Evolutionary conservation across 2,888 invertebrate species (phyloP).

Genomic region (Pterobdella sp.): DNA sequence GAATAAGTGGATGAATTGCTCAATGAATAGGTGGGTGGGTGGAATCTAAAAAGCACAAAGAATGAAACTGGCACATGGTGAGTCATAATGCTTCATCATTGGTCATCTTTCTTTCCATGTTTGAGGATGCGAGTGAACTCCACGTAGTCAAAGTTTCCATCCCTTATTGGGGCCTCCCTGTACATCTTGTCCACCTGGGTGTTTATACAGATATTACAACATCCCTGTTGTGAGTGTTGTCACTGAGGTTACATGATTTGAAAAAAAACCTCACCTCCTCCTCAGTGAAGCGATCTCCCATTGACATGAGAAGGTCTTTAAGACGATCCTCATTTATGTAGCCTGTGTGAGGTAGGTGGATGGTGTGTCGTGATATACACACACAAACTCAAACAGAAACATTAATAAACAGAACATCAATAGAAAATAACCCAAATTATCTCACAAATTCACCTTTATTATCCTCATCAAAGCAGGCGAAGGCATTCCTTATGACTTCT

Average conservation of each 20-base stretch:
- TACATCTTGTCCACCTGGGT: constrained; percentile 86
- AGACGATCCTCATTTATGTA: constrained; percentile 86
- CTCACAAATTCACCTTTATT: constrained; percentile 34
- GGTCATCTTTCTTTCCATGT: constrained; percentile 93
- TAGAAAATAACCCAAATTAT: not conserved
- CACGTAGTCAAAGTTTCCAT: constrained; percentile 88
- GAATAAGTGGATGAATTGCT: no score
- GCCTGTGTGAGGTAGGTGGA: no score
- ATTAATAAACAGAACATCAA: not conserved
- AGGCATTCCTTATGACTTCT: constrained; percentile 97
- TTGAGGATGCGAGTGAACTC: constrained; percentile 97
- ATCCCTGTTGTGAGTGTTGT: not conserved
- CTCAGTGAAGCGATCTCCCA: constrained; percentile 83
- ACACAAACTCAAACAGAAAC: no score
- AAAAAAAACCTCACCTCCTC: constrained; percentile 70
- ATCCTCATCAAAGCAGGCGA: constrained; percentile 80
- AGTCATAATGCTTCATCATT: constrained; percentile 18
- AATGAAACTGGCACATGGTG: no score
- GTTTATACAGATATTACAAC: no score
- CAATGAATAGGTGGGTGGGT: no score
- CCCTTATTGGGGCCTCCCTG: constrained; percentile 93
- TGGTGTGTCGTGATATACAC: no score
- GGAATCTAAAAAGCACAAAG: no score
- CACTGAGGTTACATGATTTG: not conserved
- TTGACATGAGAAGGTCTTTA: constrained; percentile 85